Evolutionary conservation across 1,140 invertebrate genomes (phyloP).

Genomic region (Goniozus legneri): DNA sequence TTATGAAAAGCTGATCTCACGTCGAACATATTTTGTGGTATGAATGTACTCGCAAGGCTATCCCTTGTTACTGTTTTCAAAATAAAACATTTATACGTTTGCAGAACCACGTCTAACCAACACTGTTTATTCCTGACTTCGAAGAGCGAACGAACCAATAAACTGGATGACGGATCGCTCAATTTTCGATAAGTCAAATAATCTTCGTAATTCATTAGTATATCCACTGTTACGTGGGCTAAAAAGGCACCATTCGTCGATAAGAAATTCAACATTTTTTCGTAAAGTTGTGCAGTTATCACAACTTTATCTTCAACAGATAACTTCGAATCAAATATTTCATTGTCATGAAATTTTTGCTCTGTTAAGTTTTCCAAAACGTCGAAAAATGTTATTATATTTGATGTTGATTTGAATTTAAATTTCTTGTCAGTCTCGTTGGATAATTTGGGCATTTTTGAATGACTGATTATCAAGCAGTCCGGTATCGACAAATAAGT

Average conservation of each 20-base stretch:
- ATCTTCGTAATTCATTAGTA: slow-evolving; percentile 37
- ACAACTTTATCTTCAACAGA: too few relatives aligned
- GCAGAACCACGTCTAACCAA: slow-evolving; percentile 48
- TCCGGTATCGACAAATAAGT: slow-evolving; percentile 23
- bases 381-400: too few relatives aligned
- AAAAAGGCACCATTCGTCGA: slow-evolving; percentile 30
- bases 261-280: slow-evolving; percentile 33
- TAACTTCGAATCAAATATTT: too few relatives aligned
- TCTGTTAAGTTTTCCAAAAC: too few relatives aligned
- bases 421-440: too few relatives aligned
- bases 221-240: slow-evolving; percentile 32
- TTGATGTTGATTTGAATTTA: too few relatives aligned
- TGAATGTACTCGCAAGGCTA: neutral
- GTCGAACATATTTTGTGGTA: neutral
- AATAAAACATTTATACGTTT: slow-evolving; percentile 41
- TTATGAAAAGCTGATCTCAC: neutral
- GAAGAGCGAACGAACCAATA: slow-evolving; percentile 17
- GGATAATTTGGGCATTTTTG: too few relatives aligned
- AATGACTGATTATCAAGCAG: too few relatives aligned
- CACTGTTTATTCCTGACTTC: slow-evolving; percentile 36
- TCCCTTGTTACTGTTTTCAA: slow-evolving; percentile 1
- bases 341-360: too few relatives aligned
- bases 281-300: too few relatives aligned
- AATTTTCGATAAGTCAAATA: slow-evolving; percentile 23
- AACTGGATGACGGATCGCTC: neutral